A percentile compares a stretch with the other conserved stretches of the same genome.
These are phyloP conservation scores for Pantherophis guttatus DNA, from an alignment of 2,113 vertebrate genomes.

Conservation along the genomic window DNA sequence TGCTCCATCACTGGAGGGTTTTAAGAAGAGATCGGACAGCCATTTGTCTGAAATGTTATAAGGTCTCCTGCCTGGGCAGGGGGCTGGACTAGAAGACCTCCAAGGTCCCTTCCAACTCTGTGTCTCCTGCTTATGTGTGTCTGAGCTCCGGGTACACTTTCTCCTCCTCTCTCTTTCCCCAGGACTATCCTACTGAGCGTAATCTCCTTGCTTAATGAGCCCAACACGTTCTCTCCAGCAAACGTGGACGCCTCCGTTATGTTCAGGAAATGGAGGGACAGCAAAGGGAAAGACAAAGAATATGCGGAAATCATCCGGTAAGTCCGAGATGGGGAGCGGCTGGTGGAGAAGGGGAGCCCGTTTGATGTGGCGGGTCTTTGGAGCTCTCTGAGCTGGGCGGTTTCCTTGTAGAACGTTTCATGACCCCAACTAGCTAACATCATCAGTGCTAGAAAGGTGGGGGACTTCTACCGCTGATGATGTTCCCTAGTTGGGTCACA, in stretches of 20 bases:
- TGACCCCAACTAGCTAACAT: neutral
- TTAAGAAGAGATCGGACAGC: too few relatives aligned
- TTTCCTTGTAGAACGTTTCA: neutral
- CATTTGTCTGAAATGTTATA: too few relatives aligned
- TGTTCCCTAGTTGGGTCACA: too few relatives aligned
- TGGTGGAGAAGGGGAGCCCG: neutral
- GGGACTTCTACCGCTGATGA: too few relatives aligned
- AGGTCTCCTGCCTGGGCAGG: neutral
- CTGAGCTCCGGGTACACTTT: neutral
- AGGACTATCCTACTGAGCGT: constrained; percentile 95
- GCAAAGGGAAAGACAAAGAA: constrained; percentile 98
- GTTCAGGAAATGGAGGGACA: constrained; percentile 99
- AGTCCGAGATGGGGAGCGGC: neutral
- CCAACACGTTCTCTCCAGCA: constrained; percentile 97
- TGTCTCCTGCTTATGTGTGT: accelerated
- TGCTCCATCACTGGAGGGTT: accelerated
- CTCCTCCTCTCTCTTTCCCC: constrained; percentile 40
- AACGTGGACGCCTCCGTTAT: constrained; percentile 97
- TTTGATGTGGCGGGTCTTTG: neutral
- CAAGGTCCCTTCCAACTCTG: too few relatives aligned
- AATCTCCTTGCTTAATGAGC: constrained; percentile 97
- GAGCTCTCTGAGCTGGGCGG: neutral
- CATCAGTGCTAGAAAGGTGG: neutral
- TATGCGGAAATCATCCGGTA: constrained; percentile 97
- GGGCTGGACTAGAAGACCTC: neutral